phyloP scores from a whole-genome alignment of 2,888 invertebrate species.

The Carabus problematicus region DNA sequence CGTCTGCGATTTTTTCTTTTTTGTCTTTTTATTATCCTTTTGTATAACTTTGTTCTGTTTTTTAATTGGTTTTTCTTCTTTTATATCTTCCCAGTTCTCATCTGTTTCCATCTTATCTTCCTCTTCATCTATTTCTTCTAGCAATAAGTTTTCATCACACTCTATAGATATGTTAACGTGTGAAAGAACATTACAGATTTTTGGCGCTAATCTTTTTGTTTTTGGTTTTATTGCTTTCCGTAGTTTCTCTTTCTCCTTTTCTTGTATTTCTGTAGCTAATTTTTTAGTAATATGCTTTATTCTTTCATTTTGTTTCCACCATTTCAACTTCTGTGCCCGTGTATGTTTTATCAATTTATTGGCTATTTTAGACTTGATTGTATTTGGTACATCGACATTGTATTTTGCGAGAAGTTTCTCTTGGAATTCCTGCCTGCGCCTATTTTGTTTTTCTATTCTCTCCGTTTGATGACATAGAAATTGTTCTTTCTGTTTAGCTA shows the following conservation, averaged over 20 bases:
- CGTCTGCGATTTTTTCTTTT: neutral
- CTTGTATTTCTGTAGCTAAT: constrained; percentile 6
- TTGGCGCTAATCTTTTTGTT: neutral
- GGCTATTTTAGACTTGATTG: neutral
- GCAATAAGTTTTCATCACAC: constrained; percentile 1
- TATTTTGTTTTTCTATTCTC: constrained; percentile 10
- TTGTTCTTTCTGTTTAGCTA: constrained; percentile 5
- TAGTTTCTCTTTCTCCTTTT: constrained; percentile 6
- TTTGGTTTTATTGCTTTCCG: constrained; percentile 4
- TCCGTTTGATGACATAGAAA: constrained; percentile 24
- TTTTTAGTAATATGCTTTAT: constrained; percentile 21
- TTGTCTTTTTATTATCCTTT: constrained; percentile 9
- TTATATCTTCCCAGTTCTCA: constrained; percentile 1
- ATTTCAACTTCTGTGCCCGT: constrained; percentile 14
- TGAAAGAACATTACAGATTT: neutral
- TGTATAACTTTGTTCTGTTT: neutral
- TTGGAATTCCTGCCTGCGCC: constrained; percentile 13
- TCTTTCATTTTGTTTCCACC: constrained; percentile 11
- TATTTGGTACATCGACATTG: constrained; percentile 13
- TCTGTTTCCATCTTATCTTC: constrained; percentile 17
- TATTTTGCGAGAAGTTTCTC: constrained; percentile 4
- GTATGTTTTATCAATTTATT: constrained; percentile 14
- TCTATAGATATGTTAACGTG: constrained; percentile 1
- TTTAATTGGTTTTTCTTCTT: neutral
- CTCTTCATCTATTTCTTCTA: neutral